phyloP scores from a whole-genome alignment of 2,797 vertebrate genomes.

The Pelodytes ibericus region DNA sequence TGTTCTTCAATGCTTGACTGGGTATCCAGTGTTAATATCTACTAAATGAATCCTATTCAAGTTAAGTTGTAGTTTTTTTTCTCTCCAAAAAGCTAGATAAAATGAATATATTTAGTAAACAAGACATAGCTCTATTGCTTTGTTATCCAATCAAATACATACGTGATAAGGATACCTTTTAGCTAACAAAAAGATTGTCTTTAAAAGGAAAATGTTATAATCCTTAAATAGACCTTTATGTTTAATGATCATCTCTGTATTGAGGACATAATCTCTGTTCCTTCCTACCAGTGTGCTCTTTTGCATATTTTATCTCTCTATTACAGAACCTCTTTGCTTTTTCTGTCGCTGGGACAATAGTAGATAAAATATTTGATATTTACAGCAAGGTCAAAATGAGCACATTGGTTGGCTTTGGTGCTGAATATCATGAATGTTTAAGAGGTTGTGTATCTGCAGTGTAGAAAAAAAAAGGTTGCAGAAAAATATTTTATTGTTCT shows the following conservation, averaged over 20 bases:
- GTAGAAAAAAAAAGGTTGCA: neutral
- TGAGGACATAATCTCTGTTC: slow-evolving; percentile 16
- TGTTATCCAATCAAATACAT: slow-evolving; percentile 11
- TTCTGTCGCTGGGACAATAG: slow-evolving; percentile 21
- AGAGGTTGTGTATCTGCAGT: neutral
- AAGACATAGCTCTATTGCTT: neutral
- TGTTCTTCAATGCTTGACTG: too few relatives aligned
- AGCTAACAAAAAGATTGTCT: slow-evolving; percentile 1
- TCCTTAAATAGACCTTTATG: slow-evolving; percentile 11
- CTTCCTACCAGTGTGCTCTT: slow-evolving; percentile 10
- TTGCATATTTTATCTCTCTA: slow-evolving; percentile 19
- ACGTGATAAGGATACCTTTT: neutral
- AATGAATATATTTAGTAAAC: neutral
- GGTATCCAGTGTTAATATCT: too few relatives aligned
- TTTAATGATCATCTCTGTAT: slow-evolving; percentile 19
- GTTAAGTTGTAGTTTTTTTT: too few relatives aligned
- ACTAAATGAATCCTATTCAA: too few relatives aligned
- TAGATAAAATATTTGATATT: slow-evolving; percentile 28
- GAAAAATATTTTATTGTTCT: neutral
- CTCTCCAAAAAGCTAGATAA: neutral
- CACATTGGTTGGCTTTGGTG: slow-evolving; percentile 7
- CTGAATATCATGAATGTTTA: slow-evolving; percentile 15
- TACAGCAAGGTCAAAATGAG: slow-evolving; percentile 20
- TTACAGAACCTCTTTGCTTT: slow-evolving; percentile 14
- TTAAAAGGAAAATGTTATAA: slow-evolving; percentile 7